Base-by-base conservation (phyloP, 2,113 vertebrate species). In the Psophia crepitans region DNA sequence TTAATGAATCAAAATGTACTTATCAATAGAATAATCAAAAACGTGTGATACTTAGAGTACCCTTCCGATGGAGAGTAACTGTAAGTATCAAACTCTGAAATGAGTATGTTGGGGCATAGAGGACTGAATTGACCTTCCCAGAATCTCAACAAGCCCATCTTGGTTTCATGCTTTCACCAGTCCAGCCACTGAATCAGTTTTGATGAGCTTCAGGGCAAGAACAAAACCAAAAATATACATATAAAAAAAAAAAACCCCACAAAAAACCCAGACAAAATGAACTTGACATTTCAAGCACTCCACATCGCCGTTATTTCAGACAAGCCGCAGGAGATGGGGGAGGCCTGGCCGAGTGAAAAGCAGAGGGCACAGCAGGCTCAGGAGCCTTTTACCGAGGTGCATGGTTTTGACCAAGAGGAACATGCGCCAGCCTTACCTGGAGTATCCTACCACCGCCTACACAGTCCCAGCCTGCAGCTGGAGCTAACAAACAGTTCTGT, bases 61-160 rank as follows among this genome's bases (percentile, higher is more conserved):
- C 27, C 37, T 84, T 73, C 41, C 16, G 66, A 46, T 53, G 20
- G 15, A 69, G 20, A 77, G 8, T 21, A 84, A 56, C 1, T 68
- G 5, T 12, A 77, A 56, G 14, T 10, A 65, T 8, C 28, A 63
- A 30, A 12, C 33, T 68, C 37, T 71, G 37, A 49, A n/a, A 33
- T 24, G 1, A 28, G 14, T 35, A 26, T 61, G 66, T 0, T 15
- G 9, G 57, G 12, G 20, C 19, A 49, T 2, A 4, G 10, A 4
- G 17, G 75, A 23, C 4, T 6, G 39, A 73, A 57, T 51, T 43
- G 53, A 81, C 30, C 13, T 69, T 69, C 23, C 6, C 20, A 64
- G 24, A 12, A 41, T 9, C 43, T 58, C 53, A 35, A 0, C 1
- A 3, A 51, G 23, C 9, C 75, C 23, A 18, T 7, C 18, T 1